Conservation (phyloP, 2,797 vertebrate genomes). For the Ptychobarbus kaznakovi region DNA sequence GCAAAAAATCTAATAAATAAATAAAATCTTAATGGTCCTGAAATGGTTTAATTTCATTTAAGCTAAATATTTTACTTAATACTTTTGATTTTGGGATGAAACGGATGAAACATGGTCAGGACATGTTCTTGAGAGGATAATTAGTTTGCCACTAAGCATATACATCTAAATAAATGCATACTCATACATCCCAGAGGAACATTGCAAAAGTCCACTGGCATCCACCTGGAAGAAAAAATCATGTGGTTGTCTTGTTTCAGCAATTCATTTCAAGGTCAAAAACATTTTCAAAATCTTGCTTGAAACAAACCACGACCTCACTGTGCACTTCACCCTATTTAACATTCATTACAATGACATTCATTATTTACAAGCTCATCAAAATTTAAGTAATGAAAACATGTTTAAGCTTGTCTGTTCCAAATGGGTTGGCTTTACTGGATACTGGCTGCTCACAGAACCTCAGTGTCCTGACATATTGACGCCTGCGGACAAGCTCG, state of each 20-base stretch:
- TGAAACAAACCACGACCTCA: background rate
- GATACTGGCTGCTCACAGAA: conserved; percentile 8
- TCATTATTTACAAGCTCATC: conserved; percentile 57
- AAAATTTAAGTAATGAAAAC: conserved; percentile 50
- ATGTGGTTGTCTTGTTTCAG: conserved; percentile 7
- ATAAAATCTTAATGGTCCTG: background rate
- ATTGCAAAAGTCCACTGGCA: background rate
- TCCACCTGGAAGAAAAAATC: background rate
- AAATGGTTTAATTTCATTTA: background rate
- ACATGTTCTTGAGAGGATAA: background rate
- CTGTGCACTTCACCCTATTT: conserved; percentile 14
- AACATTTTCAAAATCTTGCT: conserved; percentile 9
- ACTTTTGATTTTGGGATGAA: conserved; percentile 3
- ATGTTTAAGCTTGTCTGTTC: conserved; percentile 48
- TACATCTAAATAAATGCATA: conserved; percentile 14
- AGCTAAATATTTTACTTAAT: background rate
- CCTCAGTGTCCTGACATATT: conserved; percentile 46
- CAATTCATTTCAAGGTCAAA: conserved; percentile 21
- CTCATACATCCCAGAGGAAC: background rate
- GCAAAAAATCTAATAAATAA: background rate
- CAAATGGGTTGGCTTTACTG: conserved; percentile 22
- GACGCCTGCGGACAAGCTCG: conserved; percentile 18
- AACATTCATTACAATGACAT: conserved; percentile 45
- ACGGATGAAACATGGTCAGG: no score
- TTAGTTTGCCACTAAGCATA: background rate